Evolutionary conservation across 2,888 invertebrate genomes (phyloP).

Genomic region (Orthosia gracilis): DNA sequence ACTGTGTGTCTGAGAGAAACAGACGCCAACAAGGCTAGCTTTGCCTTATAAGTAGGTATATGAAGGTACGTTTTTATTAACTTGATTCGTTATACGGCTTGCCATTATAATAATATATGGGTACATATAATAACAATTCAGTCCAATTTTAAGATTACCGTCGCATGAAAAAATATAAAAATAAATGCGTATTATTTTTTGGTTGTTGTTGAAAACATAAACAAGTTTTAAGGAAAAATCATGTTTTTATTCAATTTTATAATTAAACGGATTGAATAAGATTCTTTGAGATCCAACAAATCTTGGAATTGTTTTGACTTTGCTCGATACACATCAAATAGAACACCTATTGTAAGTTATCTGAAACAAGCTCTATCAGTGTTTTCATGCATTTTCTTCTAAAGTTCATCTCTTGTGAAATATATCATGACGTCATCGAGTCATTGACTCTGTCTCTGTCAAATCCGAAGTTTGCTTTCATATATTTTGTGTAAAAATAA

Average conservation of each 20-base stretch:
- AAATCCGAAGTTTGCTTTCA: background rate
- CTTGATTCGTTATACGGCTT: slow-evolving; percentile 87
- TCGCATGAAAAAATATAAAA: slow-evolving; percentile 65
- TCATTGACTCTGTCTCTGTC: slow-evolving; percentile 3
- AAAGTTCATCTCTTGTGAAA: background rate
- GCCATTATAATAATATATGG: slow-evolving; percentile 88
- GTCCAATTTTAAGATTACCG: slow-evolving; percentile 77
- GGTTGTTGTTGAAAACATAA: slow-evolving; percentile 41
- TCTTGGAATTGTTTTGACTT: slow-evolving; percentile 7
- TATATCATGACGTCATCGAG: slow-evolving; percentile 10
- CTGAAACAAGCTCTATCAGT: background rate
- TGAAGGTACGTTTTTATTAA: slow-evolving; percentile 90
- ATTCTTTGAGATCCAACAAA: slow-evolving; percentile 5
- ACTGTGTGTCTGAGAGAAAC: slow-evolving; percentile 81
- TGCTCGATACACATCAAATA: slow-evolving; percentile 1
- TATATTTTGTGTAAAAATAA: background rate
- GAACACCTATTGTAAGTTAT: background rate
- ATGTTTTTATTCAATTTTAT: slow-evolving; percentile 29
- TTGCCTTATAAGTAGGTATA: slow-evolving; percentile 89
- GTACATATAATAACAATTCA: slow-evolving; percentile 82
- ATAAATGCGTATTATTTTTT: slow-evolving; percentile 58
- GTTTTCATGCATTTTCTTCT: background rate
- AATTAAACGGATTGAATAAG: slow-evolving; percentile 13
- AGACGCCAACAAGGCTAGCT: slow-evolving; percentile 88
- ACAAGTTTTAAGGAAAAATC: slow-evolving; percentile 45